phyloP scores from a whole-genome alignment of 2,113 vertebrate genomes.

The Pelobates fuscus region DNA sequence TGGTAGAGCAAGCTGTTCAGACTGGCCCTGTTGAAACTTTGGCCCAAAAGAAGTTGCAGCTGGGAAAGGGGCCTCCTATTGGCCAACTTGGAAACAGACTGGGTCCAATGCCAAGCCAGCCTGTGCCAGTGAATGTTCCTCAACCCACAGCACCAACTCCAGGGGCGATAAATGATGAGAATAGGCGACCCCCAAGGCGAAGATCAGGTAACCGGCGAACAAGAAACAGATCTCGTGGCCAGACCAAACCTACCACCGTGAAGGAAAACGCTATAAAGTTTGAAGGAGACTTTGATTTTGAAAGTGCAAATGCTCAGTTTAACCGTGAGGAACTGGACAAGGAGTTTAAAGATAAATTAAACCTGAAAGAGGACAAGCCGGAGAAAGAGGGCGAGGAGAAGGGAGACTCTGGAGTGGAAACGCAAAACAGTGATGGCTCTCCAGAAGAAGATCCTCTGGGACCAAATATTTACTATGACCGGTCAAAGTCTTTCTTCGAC shows the following conservation, averaged over 20 bases:
- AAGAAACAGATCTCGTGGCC: constrained; percentile 83
- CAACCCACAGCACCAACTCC: constrained; percentile 65
- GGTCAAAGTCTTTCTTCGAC: constrained; percentile 95
- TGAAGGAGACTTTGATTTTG: constrained; percentile 97
- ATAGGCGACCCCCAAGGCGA: constrained; percentile 79
- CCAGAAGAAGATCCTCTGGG: constrained; percentile 75
- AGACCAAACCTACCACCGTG: constrained; percentile 73
- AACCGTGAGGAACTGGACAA: constrained; percentile 88
- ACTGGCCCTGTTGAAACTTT: constrained; percentile 75
- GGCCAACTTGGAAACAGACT: constrained; percentile 58
- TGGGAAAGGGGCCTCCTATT: constrained; percentile 61
- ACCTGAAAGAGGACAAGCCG: constrained; percentile 76
- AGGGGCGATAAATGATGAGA: constrained; percentile 81
- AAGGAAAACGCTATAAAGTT: constrained; percentile 89
- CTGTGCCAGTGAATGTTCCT: constrained; percentile 50
- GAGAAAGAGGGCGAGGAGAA: constrained; percentile 70
- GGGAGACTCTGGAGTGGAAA: constrained; percentile 71
- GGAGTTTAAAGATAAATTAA: constrained; percentile 78
- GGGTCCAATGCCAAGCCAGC: constrained; percentile 54
- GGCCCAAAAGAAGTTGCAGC: constrained; percentile 67
- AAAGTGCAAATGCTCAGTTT: constrained; percentile 94
- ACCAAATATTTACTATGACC: constrained; percentile 92
- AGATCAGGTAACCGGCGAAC: constrained; percentile 86
- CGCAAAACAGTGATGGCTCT: constrained; percentile 63
- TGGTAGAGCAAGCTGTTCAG: constrained; percentile 96